Conservation (phyloP, 2,113 vertebrate genomes). For the Maccullochella peelii region DNA sequence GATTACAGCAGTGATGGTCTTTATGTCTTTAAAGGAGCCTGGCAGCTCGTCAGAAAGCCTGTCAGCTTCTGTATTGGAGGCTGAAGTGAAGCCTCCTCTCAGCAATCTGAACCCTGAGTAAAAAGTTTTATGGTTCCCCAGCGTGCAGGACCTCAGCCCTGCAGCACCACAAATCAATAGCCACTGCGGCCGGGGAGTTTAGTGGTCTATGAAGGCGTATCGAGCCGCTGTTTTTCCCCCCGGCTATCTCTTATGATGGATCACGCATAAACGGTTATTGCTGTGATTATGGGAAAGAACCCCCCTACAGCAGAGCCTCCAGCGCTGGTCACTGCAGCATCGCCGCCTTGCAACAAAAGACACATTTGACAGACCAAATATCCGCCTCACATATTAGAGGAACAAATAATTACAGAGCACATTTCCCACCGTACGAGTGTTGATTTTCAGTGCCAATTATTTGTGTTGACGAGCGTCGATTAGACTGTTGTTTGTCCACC, state of each 20-base stretch:
- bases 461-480: not conserved
- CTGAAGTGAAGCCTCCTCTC: conserved; percentile 14
- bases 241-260: conserved; percentile 3
- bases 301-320: not conserved
- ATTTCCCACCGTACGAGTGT: not conserved
- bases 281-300: conserved; percentile 7
- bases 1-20: not conserved
- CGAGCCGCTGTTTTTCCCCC: not conserved
- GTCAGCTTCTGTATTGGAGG: not conserved
- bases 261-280: conserved; percentile 21
- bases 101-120: conserved; percentile 5
- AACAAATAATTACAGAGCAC: not conserved
- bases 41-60: not conserved
- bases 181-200: not conserved
- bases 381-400: not conserved
- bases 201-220: conserved; percentile 9
- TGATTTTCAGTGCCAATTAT: no score
- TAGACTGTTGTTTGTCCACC: not conserved
- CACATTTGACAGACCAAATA: not conserved
- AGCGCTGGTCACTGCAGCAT: not conserved
- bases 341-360: no score
- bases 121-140: conserved; percentile 39
- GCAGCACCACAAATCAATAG: conserved; percentile 42
- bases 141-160: conserved; percentile 13
- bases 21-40: not conserved